Base-by-base conservation (phyloP, 2,113 vertebrate genomes). In the Manacus vitellinus region DNA sequence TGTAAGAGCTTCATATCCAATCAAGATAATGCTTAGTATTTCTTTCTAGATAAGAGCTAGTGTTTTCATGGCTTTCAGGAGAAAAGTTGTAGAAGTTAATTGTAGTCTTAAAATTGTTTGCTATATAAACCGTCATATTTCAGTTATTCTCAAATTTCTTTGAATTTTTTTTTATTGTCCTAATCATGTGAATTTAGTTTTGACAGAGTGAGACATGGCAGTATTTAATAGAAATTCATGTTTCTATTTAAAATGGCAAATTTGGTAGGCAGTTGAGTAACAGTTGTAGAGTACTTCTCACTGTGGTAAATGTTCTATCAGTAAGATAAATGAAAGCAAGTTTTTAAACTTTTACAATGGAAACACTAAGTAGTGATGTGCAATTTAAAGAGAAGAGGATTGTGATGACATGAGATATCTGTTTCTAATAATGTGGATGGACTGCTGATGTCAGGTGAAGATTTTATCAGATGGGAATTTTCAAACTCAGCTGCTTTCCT, bases 111-210 rank as follows among this genome's bases (percentile, higher is more conserved):
- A 75, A 44, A 49, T 65, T 25, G 28, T 67, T 61, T 49, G 4
- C 9, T 74, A 0, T 73, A 27, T 23, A 28, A 80, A 24, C 59
- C 0, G 1, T 73, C 4, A 0, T 49, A 33, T 71, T 86, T 70
- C 63, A 71, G 16, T 70, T 95, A 39, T 55, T 89, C 23, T 59
- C n/a, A 6, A 19, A 21, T 72, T 47, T 85, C 22, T 75, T 76
- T 35, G 27, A 44, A 3, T 24, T 23, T 12, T n/a, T 16, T 58
- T 62, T 66, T 39, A 24, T 6, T 59, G 4, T 62, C 15, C 59
- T 43, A 35, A n/a, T 63, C 35, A 6, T 10, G 30, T 46, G 43
- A 28, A 20, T 80, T 87, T 55, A 11, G 11, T 91, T 93, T 85
- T 75, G 30, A 55, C 61, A 37, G 33, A 31, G 10, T 41, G 27